Base-by-base conservation (phyloP, 2,113 vertebrate species). In the Menura novaehollandiae region DNA sequence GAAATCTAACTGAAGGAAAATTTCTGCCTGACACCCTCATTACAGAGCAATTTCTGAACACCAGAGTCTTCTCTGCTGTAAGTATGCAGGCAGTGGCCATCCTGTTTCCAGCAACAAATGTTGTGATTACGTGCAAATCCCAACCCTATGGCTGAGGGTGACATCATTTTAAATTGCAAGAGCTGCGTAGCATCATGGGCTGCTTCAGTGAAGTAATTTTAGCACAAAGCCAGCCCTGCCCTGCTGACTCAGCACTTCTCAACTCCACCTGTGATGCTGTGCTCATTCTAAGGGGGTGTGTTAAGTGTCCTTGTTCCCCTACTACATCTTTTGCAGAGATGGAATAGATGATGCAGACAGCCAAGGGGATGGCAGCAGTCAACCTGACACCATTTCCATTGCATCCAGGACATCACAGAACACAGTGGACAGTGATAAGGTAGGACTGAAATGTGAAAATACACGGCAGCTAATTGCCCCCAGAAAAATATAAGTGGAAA, bases 351-450 rank as follows among this genome's bases (percentile, higher is more conserved):
- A 99, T 43, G 98, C 96, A 76, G 99, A 99, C 98, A 99, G 99
- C 93, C 99, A 99, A 97, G 99, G 99, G 69, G 99, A 99, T 64
- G 99, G 99, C 91, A 99, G 99, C 98, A 99, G 99, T 97, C 99
- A 99, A 79, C 99, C 98, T n/a, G 99, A 99, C 84, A 99, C 99
- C 84, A 99, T 99, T 97, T 99, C 99, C 93, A 99, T 99, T 55
- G 99, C 99, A 32, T 99, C 99, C 85, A 98, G 99, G 93, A 99
- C 99, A 13, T 99, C 99, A 43, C 99, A 99, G 98, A 99, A 99
- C 98, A 99, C 99, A 30, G 98, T 99, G 90, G 99, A 99, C 98
- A 99, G 99, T 59, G 99, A 99, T 98, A 99, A 99, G 99, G 99
- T 99, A 99, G 96, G 98, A 97, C 85, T 62, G 75, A 67, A 94